These are phyloP conservation scores for Sebastes trivittatus DNA, from an alignment of 2,797 vertebrate genomes.

Conservation along the genomic window DNA sequence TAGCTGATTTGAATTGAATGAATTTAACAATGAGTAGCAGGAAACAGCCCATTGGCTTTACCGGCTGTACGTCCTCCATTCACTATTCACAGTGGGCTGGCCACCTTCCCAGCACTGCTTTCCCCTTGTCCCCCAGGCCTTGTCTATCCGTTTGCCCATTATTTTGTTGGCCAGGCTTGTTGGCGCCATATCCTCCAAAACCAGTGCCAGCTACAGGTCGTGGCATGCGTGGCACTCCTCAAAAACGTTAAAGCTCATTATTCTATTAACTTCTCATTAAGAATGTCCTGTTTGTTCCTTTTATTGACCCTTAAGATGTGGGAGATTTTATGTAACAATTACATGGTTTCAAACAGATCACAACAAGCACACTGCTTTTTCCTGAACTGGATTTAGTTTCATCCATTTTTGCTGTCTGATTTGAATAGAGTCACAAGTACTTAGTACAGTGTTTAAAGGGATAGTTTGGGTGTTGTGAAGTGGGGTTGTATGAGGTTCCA, in stretches of 20 bases:
- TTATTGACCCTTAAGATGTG: background rate
- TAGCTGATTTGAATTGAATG: slow-evolving; percentile 54
- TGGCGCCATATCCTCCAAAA: slow-evolving; percentile 23
- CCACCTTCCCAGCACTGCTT: slow-evolving; percentile 50
- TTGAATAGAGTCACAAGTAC: background rate
- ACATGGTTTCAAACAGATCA: background rate
- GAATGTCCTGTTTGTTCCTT: background rate
- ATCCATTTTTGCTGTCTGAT: background rate
- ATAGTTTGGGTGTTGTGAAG: background rate
- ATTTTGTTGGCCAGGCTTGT: slow-evolving; percentile 34
- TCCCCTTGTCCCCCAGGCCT: slow-evolving; percentile 17
- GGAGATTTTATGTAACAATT: background rate
- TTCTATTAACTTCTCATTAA: slow-evolving; percentile 5
- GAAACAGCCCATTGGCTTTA: slow-evolving; percentile 39
- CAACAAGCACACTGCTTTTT: background rate
- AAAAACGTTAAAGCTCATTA: background rate
- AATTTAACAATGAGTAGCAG: slow-evolving; percentile 38
- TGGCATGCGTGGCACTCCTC: slow-evolving; percentile 14
- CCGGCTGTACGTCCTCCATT: slow-evolving; percentile 42
- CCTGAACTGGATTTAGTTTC: background rate
- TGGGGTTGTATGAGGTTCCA: background rate
- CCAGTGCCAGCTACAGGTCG: slow-evolving; percentile 20
- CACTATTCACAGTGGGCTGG: slow-evolving; percentile 53
- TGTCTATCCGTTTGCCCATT: slow-evolving; percentile 29
- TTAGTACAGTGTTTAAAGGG: background rate